A percentile compares a stretch with the other conserved stretches of the same genome.
Evolutionary conservation across 2,113 vertebrate genomes (phyloP).

Genomic region (Alligator mississippiensis): DNA sequence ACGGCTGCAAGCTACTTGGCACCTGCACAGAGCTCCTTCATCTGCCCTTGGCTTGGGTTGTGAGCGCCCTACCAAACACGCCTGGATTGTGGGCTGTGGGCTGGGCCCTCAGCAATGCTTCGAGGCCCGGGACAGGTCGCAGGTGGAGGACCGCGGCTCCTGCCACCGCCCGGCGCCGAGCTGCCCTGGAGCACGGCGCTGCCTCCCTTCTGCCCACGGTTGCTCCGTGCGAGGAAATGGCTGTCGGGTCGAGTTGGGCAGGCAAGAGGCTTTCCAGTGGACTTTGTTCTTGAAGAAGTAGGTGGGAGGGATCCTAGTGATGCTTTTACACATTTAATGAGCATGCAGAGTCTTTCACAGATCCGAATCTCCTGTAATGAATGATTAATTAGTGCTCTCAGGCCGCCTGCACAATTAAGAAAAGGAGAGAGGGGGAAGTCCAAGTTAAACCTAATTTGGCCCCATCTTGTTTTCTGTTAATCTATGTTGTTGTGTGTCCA

Average conservation of each 20-base stretch:
- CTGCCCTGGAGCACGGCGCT: rapidly evolving
- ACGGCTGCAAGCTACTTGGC: rapidly evolving
- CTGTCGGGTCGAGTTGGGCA: rapidly evolving
- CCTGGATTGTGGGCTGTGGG: not conserved
- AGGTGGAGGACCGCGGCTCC: not conserved
- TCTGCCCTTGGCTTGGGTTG: not conserved
- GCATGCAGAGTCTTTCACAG: not conserved
- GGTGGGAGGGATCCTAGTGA: not conserved
- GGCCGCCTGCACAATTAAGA: conserved; percentile 63
- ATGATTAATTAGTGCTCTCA: conserved; percentile 69
- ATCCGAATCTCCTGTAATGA: not conserved
- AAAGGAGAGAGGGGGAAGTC: conserved; percentile 22
- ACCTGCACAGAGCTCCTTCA: rapidly evolving
- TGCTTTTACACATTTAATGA: not conserved
- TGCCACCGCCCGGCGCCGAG: no score
- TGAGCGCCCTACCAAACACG: no score
- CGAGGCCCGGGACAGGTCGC: rapidly evolving
- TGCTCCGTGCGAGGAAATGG: not conserved
- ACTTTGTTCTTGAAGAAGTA: rapidly evolving
- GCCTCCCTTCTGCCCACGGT: rapidly evolving
- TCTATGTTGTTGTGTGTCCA: conserved; percentile 65
- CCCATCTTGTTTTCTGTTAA: conserved; percentile 76
- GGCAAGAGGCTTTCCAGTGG: rapidly evolving
- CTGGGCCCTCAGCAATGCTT: not conserved
- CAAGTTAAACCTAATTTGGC: conserved; percentile 70